Evolutionary conservation across 2,888 invertebrate species (phyloP), one percentile per base, ranked within the genome.

Genomic region (Leuctra nigra): DNA sequence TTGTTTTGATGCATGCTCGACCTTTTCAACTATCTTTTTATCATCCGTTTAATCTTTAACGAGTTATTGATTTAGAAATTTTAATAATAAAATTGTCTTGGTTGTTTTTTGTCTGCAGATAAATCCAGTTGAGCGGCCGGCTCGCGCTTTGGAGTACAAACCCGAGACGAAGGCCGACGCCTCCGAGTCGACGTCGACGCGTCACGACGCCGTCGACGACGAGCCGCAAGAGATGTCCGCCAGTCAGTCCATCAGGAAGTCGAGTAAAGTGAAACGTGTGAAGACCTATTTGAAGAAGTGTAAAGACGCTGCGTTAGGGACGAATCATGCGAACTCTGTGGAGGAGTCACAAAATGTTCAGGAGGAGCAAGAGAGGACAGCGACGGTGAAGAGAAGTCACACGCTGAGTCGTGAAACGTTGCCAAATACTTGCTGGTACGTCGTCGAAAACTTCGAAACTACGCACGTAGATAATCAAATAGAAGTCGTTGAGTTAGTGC

Each of bases 241-340:
- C 54, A 61, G 60, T 48, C 71, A 18, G 64, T 67, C 1, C 68
- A 73, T 68, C 11, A 72, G 76, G 11, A 75, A 76, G 65, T 58
- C 58, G 11, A 77, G 77, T 64, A 77, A 74, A 66, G 72, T 76
- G 14, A 76, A 77, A 64, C 72, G 75, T 50, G 77, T 78, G 20
- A 78, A 77, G 66, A 77, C 73, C 61, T 78, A 77, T 64, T 65
- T 78, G 52, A 75, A 74, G 64, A 72, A 70, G 50, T 78, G 77
- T 65, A 78, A 77, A 66, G 76, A 74, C 54, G 78, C 72, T 48
- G 78, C 72, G 1, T 65, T 78, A 6, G 69, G 69, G n/a, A 46
- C 25, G 41, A 41, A n/a, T 35, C 16, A n/a, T 20, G n/a, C 16
- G 4, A n/a, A 4, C 11, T 1, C 22, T 3, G 14, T 16, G 16